Base-by-base conservation (phyloP, 2,888 invertebrate genomes). In the Drosophila mimica region DNA sequence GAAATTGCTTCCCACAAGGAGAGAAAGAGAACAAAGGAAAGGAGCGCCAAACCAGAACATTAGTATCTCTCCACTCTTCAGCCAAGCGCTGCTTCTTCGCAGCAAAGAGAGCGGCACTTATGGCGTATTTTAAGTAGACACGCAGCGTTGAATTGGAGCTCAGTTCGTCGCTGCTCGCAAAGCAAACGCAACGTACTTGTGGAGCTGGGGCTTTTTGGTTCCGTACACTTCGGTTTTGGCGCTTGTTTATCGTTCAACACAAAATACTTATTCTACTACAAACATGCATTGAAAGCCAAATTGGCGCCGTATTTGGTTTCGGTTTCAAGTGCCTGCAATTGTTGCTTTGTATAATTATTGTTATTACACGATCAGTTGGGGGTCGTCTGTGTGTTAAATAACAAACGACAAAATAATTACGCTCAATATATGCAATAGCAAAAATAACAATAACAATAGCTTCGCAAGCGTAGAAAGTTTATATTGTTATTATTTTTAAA, bases 401-500 rank as follows among this genome's bases (percentile, higher is more conserved):
- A 78, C 69, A 78, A 81, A 79, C 82, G 63, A 70, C 54, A 65
- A 71, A 76, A 90, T 85, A 88, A 89, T 89, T 84, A 51, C 85
- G 31, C 54, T 69, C 54, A 53, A 77, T 72, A 72, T 87, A 82
- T 78, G 62, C 75, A 79, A 71, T 64, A 59, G 48, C 56, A 38
- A 28, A 31, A 63, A 58, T 33, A 43, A 36, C 57, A 63, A 57
- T 48, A 70, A 52, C 78, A 75, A 79, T 67, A 85, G 49, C 67
- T 46, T 78, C 67, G 74, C 88, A 90, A 88, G 76, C 74, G 76
- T 85, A 85, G 85, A 85, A 85, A 85, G 85, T 85, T 85, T 85
- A 80, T 80, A 76, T 89, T 82, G 64, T 89, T 73, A 73, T 79
- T 88, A 83, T 76, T 72, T 66, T 66, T 54, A 72, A 72, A 81